phyloP scores from a whole-genome alignment of 1,140 invertebrate genomes.

The Drosophila sucinea region DNA sequence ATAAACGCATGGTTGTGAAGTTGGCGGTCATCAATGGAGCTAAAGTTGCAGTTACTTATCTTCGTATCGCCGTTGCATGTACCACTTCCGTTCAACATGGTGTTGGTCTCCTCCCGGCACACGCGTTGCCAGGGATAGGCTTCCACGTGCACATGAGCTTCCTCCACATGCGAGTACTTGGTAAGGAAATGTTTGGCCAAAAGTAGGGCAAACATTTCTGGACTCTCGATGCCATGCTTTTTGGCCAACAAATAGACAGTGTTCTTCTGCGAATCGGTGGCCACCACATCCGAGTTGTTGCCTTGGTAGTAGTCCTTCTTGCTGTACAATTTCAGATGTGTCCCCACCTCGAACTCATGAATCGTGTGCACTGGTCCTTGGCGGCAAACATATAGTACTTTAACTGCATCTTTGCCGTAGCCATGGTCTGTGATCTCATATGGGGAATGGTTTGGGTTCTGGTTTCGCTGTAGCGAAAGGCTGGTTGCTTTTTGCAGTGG shows the following conservation, averaged over 20 bases:
- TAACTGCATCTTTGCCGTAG: constrained; percentile 90
- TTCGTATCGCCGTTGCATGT: background rate
- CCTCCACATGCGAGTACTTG: constrained; percentile 88
- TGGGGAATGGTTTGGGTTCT: constrained; percentile 85
- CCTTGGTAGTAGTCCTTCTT: constrained; percentile 86
- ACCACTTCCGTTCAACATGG: background rate
- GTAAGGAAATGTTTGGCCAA: constrained; percentile 89
- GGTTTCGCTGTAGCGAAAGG: background rate
- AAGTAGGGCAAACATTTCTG: constrained; percentile 89
- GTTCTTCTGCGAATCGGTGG: constrained; percentile 92
- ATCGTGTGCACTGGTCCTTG: constrained; percentile 87
- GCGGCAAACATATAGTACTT: constrained; percentile 88
- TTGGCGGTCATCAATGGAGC: constrained; percentile 73
- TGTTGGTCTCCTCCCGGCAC: constrained; percentile 77
- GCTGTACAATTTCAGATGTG: constrained; percentile 87
- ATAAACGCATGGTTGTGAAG: constrained; percentile 90
- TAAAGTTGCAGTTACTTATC: constrained; percentile 33
- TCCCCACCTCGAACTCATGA: constrained; percentile 89
- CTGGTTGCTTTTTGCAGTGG: background rate
- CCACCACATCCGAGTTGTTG: constrained; percentile 90
- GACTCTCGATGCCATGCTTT: constrained; percentile 88
- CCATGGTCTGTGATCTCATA: constrained; percentile 88
- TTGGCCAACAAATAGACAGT: constrained; percentile 91
- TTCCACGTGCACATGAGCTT: constrained; percentile 87
- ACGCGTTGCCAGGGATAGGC: constrained; percentile 90